Conservation (phyloP, 2,888 invertebrate genomes). For the Lasioglossum zephyrum region DNA sequence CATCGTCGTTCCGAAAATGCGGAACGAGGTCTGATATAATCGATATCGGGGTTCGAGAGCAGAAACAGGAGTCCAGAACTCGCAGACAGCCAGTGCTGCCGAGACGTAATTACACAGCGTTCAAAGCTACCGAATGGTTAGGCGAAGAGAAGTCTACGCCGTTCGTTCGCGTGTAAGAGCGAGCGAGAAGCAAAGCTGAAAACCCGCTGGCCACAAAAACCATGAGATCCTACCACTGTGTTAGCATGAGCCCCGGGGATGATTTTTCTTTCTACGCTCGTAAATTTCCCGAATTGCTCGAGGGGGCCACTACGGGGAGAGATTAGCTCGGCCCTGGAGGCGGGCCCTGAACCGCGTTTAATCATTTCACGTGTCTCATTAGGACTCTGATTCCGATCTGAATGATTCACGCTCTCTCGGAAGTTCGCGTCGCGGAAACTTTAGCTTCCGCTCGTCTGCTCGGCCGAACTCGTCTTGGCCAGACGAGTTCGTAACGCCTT, state of each 20-base stretch:
- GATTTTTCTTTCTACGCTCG: neutral
- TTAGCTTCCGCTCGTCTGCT: neutral
- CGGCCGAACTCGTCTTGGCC: neutral
- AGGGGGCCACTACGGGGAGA: neutral
- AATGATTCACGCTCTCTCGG: conserved; percentile 12
- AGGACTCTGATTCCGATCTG: neutral
- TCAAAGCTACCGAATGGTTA: conserved; percentile 71
- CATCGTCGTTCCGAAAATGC: neutral
- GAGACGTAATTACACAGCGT: conserved; percentile 65
- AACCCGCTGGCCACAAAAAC: neutral
- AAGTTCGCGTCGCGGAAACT: neutral
- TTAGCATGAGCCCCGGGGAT: neutral
- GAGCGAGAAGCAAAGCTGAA: conserved; percentile 15
- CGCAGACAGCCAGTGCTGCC: conserved; percentile 24
- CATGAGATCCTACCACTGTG: neutral
- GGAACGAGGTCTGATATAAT: conserved; percentile 31
- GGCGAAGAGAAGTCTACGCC: conserved; percentile 50
- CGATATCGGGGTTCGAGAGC: conserved; percentile 39
- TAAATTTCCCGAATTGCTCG: neutral
- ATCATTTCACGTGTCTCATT: conserved; percentile 2
- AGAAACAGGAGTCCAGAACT: conserved; percentile 55
- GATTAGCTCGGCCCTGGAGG: neutral
- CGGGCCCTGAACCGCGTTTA: neutral
- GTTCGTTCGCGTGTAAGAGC: conserved; percentile 21
- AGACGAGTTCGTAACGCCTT: neutral